phyloP scores from a whole-genome alignment of 2,797 vertebrate genomes.

The Clarias platycephalus region DNA sequence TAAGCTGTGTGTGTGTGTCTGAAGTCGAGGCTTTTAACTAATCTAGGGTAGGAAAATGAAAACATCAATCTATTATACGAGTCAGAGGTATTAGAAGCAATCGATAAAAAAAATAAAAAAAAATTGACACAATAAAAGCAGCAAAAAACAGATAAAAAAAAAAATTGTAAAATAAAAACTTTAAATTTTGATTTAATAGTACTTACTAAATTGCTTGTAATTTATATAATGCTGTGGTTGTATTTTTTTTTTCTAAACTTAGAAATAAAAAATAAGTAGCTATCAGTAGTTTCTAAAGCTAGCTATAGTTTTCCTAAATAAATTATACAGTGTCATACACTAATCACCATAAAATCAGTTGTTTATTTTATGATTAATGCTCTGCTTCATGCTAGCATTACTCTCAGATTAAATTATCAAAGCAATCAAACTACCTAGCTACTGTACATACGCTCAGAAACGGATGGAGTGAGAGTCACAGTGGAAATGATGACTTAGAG shows the following conservation, averaged over 20 bases:
- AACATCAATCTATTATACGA: neutral
- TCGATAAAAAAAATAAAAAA: too few relatives aligned
- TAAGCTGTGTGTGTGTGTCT: neutral
- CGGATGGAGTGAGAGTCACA: too few relatives aligned
- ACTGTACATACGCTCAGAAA: too few relatives aligned
- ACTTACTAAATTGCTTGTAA: neutral
- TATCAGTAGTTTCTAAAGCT: neutral
- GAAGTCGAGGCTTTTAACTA: neutral
- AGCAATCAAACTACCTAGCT: neutral
- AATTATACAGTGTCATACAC: neutral
- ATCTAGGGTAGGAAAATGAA: conserved; percentile 6
- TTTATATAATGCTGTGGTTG: neutral
- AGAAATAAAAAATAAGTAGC: neutral
- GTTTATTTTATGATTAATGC: neutral
- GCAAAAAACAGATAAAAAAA: neutral
- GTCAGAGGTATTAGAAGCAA: neutral
- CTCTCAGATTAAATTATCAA: neutral
- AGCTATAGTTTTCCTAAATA: neutral
- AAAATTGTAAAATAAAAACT: neutral
- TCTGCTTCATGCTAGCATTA: neutral
- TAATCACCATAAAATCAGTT: neutral
- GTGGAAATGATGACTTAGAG: too few relatives aligned
- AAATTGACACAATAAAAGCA: neutral
- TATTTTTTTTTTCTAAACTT: neutral
- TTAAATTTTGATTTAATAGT: neutral